Percentiles rank a stretch among this genome's conserved stretches.
These are phyloP conservation scores for Apteryx mantelli DNA, from an alignment of 2,113 vertebrate species.

Conservation along the genomic window DNA sequence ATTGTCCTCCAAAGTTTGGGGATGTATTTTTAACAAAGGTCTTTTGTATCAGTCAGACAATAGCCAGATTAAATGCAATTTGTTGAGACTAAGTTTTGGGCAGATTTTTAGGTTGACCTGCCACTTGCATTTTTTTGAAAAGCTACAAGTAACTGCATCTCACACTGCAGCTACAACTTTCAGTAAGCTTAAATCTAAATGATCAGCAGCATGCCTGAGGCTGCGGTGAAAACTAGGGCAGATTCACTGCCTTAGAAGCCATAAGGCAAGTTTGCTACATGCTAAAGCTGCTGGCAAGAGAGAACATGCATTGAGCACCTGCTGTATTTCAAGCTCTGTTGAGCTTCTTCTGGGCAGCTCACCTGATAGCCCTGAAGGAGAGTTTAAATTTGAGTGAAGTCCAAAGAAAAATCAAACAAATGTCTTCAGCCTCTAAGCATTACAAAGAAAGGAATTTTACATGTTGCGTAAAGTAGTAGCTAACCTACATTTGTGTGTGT, in stretches of 20 bases:
- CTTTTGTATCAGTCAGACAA: not conserved
- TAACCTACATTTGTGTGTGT: not conserved
- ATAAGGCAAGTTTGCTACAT: not conserved
- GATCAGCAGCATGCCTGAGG: not conserved
- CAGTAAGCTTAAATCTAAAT: not conserved
- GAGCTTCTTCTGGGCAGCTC: conserved; percentile 17
- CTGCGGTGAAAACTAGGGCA: not conserved
- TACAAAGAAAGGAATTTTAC: not conserved
- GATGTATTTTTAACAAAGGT: not conserved
- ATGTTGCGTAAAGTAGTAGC: not conserved
- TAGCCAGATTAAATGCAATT: not conserved
- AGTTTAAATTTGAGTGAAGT: not conserved
- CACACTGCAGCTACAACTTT: not conserved
- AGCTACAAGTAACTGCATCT: not conserved
- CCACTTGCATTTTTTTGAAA: not conserved
- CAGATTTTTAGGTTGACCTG: not conserved
- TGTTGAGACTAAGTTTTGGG: not conserved
- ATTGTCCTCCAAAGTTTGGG: not conserved
- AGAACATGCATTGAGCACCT: conserved; percentile 27
- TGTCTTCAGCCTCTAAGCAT: not conserved
- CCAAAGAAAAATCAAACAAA: conserved; percentile 9
- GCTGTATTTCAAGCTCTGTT: not conserved
- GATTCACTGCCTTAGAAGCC: not conserved
- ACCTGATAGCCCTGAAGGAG: conserved; percentile 2
- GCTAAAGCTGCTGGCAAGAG: not conserved